phyloP scores from a whole-genome alignment of 2,797 vertebrate species.

The Takifugu rubripes region DNA sequence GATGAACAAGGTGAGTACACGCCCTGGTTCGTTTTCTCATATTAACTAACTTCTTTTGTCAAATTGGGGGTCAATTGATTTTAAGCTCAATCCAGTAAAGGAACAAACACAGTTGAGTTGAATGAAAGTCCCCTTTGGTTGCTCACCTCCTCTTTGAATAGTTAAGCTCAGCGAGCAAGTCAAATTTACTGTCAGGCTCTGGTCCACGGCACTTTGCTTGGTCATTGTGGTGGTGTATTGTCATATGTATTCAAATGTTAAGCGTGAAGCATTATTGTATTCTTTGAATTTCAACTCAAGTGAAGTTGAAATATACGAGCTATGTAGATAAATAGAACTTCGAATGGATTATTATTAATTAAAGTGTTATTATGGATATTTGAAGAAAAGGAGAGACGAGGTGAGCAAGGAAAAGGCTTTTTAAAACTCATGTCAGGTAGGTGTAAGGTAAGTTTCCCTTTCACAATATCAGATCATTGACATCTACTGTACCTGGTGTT shows the following conservation, averaged over 20 bases:
- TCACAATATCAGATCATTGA: not conserved
- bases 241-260: not conserved
- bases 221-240: not conserved
- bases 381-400: slow-evolving; percentile 8
- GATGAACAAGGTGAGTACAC: slow-evolving; percentile 38
- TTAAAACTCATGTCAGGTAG: slow-evolving; percentile 47
- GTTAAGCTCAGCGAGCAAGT: not conserved
- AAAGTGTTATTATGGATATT: not conserved
- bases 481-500: slow-evolving; percentile 14
- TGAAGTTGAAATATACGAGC: not conserved
- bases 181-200: not conserved
- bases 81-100: slow-evolving; percentile 1
- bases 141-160: slow-evolving; percentile 11
- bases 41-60: slow-evolving; percentile 1
- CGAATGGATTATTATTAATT: not conserved
- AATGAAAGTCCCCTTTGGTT: slow-evolving; percentile 17
- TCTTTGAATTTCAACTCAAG: not conserved
- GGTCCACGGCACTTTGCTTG: not conserved
- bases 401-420: slow-evolving; percentile 28
- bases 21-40: not conserved
- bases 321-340: not conserved
- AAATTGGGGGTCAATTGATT: slow-evolving; percentile 2
- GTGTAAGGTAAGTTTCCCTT: slow-evolving; percentile 60
- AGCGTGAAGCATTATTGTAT: not conserved
- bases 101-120: slow-evolving; percentile 9